These are phyloP conservation scores for Nymphalis c-album DNA, from an alignment of 2,888 invertebrate species.

Conservation along the genomic window DNA sequence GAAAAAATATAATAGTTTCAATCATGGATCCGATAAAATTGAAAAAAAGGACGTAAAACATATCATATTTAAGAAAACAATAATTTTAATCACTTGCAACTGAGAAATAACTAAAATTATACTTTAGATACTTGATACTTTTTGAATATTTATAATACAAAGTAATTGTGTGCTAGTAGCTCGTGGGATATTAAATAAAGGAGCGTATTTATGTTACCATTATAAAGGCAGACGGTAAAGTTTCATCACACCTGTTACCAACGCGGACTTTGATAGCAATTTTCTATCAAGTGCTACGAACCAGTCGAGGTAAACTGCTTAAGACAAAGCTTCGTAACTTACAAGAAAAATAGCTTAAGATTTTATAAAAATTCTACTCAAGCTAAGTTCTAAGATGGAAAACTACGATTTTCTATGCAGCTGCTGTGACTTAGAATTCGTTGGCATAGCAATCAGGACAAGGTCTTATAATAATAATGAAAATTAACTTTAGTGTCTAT, in stretches of 20 bases:
- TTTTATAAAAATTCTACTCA: neutral
- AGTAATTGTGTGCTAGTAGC: neutral
- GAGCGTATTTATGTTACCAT: neutral
- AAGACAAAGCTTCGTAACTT: conserved; percentile 11
- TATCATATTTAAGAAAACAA: no score
- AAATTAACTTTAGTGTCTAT: no score
- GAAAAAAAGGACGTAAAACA: no score
- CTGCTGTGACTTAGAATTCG: no score
- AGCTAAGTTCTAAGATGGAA: neutral
- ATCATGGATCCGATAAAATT: no score
- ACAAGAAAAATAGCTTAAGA: conserved; percentile 1
- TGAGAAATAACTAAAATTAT: no score
- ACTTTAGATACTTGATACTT: no score
- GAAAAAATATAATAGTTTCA: no score
- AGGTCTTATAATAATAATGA: no score
- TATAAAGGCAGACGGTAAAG: conserved; percentile 14
- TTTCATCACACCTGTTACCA: conserved; percentile 27
- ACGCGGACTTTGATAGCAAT: conserved; percentile 18
- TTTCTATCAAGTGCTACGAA: conserved; percentile 27
- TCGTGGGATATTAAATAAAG: neutral
- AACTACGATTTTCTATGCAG: neutral
- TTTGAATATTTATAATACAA: neutral
- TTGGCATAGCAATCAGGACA: no score
- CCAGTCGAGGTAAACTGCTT: conserved; percentile 14
- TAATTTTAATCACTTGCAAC: no score